Conservation (phyloP, 1,140 invertebrate species). For the Lanistes nyassanus region DNA sequence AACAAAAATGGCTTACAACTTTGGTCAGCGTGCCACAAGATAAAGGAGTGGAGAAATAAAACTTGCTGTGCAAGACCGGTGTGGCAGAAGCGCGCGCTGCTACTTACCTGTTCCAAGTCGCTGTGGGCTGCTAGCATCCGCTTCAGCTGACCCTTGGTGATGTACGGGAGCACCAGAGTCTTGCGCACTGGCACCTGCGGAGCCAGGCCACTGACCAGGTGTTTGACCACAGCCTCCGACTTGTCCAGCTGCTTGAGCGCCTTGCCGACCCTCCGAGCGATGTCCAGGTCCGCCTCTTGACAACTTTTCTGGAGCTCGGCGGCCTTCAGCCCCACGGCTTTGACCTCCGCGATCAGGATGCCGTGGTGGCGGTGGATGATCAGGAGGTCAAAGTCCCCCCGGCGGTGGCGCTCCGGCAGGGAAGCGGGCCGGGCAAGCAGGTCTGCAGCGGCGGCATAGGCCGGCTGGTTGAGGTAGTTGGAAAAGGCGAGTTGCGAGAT, state of each 20-base stretch:
- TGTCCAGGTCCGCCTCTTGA: not conserved
- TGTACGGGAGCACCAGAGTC: constrained; percentile 2
- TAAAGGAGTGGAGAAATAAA: too few species aligned
- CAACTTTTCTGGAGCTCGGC: not conserved
- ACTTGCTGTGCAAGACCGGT: too few species aligned
- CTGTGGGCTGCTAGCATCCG: not conserved
- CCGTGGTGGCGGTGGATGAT: constrained; percentile 1
- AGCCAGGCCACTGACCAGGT: not conserved
- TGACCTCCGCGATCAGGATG: not conserved
- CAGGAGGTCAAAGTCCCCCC: constrained; percentile 2
- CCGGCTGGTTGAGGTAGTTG: constrained; percentile 3
- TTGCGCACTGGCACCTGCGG: constrained; percentile 1
- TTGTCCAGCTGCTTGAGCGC: constrained; percentile 9
- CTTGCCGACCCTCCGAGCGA: constrained; percentile 9
- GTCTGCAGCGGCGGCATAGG: not conserved
- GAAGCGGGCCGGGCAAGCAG: not conserved
- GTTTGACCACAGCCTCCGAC: constrained; percentile 5
- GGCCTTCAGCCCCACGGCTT: not conserved
- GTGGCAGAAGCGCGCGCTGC: too few species aligned
- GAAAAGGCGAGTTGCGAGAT: constrained; percentile 1
- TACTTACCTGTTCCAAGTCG: constrained; percentile 8
- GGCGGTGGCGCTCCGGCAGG: not conserved
- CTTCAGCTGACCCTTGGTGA: not conserved
- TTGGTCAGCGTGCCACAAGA: too few species aligned
- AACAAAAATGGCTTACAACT: too few species aligned